Evolutionary conservation across 2,797 vertebrate genomes (phyloP), one percentile per base, ranked within the genome.

Genomic region (Amniataba percoides): DNA sequence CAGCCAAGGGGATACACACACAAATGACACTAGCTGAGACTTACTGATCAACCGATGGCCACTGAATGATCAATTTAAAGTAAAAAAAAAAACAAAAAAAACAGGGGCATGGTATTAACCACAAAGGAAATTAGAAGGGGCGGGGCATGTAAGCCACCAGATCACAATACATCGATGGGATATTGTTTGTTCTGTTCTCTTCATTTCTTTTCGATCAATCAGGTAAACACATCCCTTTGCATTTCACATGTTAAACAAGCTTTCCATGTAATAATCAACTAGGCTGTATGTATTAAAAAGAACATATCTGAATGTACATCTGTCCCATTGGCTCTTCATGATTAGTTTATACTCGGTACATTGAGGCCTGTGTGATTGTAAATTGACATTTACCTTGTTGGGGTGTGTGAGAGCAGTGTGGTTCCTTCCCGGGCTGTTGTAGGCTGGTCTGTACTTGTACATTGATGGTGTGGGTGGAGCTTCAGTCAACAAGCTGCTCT

Each of bases 391-490:
- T 90, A 96, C 95, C 95, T 96, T 96, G 87, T 85, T 95, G 68
- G 92, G 93, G 81, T 95, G 94, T 68, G 94, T 84, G 51, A 93
- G 87, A 40, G 91, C 91, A 5, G 95, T 94, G 85, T 97, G 96
- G 90, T 97, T 97, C 75, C 95, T 97, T 91, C 91, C 97, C 46
- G 94, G 96, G 84, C 95, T 98, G 94, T 93, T 97, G 89, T 95
- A 97, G 31, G 97, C 94, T 0, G 96, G 97, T 78, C 96, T 93
- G 83, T 99, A 99, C 94, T 97, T 98, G 94, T 96, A 99, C 96
- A 98, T 97, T 55, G 97, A 97, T 23, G 97, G 97, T 4, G 97
- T 98, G 0, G 96, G 96, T 31, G 97, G 97, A 86, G 96, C 96
- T 72, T 98, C 97, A 86, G 88, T 94, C 93, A 99, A 90, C 89